Evolutionary conservation across 2,113 vertebrate species (phyloP).

Genomic region (Pluvialis apricaria): DNA sequence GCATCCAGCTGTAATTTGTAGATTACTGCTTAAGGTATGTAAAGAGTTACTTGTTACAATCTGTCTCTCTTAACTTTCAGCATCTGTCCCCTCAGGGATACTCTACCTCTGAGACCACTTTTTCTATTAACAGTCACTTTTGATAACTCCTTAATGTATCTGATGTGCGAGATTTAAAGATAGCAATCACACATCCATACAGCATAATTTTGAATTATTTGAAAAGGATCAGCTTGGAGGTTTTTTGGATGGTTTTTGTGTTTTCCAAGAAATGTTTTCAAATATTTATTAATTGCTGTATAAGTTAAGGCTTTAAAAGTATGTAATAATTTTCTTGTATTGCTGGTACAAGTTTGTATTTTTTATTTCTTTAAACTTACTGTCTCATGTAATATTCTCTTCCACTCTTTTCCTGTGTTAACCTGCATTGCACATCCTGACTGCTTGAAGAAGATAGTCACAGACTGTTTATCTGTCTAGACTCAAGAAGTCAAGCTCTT

Average conservation of each 20-base stretch:
- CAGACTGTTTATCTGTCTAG: not conserved
- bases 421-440: not conserved
- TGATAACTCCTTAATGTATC: not conserved
- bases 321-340: not conserved
- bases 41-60: not conserved
- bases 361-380: not conserved
- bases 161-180: not conserved
- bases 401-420: not conserved
- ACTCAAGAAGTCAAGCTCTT: not conserved
- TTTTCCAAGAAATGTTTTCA: not conserved
- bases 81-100: not conserved
- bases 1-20: not conserved
- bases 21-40: not conserved
- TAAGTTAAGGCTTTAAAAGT: not conserved
- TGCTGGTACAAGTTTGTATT: not conserved
- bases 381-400: not conserved
- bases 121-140: not conserved
- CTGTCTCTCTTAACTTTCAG: not conserved
- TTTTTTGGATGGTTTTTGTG: not conserved
- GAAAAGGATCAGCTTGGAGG: not conserved
- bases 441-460: not conserved
- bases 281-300: not conserved
- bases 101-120: not conserved
- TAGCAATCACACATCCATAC: not conserved
- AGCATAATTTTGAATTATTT: not conserved